Conservation (phyloP, 2,113 vertebrate species). For the Brienomyrus longianalis region DNA sequence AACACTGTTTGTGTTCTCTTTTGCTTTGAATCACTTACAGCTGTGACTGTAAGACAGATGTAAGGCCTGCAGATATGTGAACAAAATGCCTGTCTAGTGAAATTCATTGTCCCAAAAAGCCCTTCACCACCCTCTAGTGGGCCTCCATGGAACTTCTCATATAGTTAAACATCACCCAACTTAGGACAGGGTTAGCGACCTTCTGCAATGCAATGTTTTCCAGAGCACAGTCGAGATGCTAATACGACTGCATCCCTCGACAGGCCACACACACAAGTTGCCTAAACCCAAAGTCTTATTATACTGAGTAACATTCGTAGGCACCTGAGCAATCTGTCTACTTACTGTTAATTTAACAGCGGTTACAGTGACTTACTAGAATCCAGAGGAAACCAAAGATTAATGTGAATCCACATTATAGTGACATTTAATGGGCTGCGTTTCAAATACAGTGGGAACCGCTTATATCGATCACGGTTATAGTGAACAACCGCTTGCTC, state of each 20-base stretch:
- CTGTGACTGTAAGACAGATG: not conserved
- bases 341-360: not conserved
- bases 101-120: not conserved
- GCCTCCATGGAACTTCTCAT: constrained; percentile 7
- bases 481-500: no score
- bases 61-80: not conserved
- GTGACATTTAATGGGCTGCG: not conserved
- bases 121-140: constrained; percentile 15
- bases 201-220: not conserved
- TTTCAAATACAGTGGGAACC: not conserved
- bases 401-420: not conserved
- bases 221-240: not conserved
- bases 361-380: not conserved
- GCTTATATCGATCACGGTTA: no score
- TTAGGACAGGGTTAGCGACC: not conserved
- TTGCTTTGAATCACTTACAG: not conserved
- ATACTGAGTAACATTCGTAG: not conserved
- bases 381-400: not conserved
- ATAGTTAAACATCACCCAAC: not conserved
- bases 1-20: not conserved
- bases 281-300: not conserved
- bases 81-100: not conserved
- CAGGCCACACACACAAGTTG: not conserved
- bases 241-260: not conserved
- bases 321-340: not conserved